Base-by-base conservation (phyloP, 2,113 vertebrate genomes). In the Lepus timidus region DNA sequence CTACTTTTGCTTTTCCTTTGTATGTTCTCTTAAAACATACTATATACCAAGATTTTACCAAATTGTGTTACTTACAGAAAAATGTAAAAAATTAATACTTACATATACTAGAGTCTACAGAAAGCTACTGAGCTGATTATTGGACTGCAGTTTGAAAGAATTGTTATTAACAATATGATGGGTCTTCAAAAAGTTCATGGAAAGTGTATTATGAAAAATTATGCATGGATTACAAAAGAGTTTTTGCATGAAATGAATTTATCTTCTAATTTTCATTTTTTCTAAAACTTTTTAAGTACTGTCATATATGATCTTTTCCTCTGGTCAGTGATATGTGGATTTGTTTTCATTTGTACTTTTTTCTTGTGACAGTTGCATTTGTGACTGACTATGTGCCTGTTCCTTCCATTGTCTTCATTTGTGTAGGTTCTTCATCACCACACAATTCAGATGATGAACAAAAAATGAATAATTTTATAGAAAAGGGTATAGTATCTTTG, bases 371-470 rank as follows among this genome's bases (percentile, higher is more conserved):
- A 29, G 3, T 93, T 83, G 68, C 87, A 39, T 92, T 94, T 90
- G 86, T 95, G 93, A 93, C 86, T 98, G 79, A 61, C 92, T 33
- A 1, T 98, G 70, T 97, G 67, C 84, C 68, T 98, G 91, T 98
- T 94, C 96, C 96, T 98, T 97, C 97, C 95, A 92, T 98, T 98
- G 95, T 98, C 96, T 98, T 97, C 88, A 93, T 97, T 97, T 96
- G 92, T 98, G n/a, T 99, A 99, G 99, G 99, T 98, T 99, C 99
- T 98, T 98, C 98, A 96, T 99, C 99, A 93, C 99, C 99, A 94
- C 99, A 98, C 98, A 99, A 99, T 99, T 99, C 99, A 97, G 99
- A 99, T 96, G 99, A 99, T 97, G 99, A 99, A 82, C 98, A 98
- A 98, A 99, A 99, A 98, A 96, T 98, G 98, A 98, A 98, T 98